Evolutionary conservation across 2,888 invertebrate genomes (phyloP), one percentile per base, ranked within the genome.

Genomic region (Andrena bicolor): DNA sequence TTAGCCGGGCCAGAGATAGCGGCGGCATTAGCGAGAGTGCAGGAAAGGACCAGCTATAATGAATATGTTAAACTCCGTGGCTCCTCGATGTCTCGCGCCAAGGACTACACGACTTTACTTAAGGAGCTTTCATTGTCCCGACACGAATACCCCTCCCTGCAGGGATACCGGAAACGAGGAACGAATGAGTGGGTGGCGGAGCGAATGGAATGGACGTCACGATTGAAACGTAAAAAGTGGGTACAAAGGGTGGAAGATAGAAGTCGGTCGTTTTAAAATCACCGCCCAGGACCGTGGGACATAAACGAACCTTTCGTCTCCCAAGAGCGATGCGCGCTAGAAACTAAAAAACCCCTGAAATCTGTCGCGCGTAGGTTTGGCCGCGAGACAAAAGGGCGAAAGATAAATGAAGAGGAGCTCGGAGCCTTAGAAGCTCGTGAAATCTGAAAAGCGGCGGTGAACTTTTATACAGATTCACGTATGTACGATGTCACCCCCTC

Each of bases 41-140:
- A 61, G 16, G 16, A 2, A 26, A 20, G 49, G 28, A 41, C 53
- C 49, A 51, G 10, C n/a, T 41, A 66, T 80, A 80, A 80, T 80
- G 80, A 80, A 80, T 80, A 80, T 77, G 80, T 80, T 80, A 80
- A 79, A 72, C 66, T 68, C 23, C 48, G 30, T 48, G 51, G 49
- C 61, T 41, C 32, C 66, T 56, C 16, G 35, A 35, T 10, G 61
- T 66, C 73, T 56, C 68, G 63, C 63, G 58, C 58, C 64, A 35
- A 58, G 35, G 16, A 32, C 35, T 30, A 30, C 28, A 5, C 60
- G 69, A 76, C 56, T 65, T 71, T 58, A 48, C 32, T 58, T 71
- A 60, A 77, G 65, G 20, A 60, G 53, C 65, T 63, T 63, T 61
- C 80, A 60, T 71, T 70, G 53, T 58, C 35, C 68, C 7, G n/a